A percentile compares a stretch with the other conserved stretches of the same genome.
Evolutionary conservation across 2,797 vertebrate species (phyloP).

Genomic region (Micropoecilia bifurca): DNA sequence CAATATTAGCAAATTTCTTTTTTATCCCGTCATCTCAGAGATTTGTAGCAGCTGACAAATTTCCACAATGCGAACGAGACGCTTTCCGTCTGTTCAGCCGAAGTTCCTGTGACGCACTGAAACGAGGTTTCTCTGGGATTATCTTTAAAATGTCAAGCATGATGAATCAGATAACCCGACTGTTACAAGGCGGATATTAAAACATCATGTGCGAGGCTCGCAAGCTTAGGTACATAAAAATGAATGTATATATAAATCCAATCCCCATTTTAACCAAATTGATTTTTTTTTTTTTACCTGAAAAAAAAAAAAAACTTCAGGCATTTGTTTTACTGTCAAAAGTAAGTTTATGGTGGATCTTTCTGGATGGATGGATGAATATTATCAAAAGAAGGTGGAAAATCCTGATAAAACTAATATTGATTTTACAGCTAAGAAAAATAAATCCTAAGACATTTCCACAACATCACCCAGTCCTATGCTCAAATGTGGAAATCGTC

Average conservation of each 20-base stretch:
- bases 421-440: too few relatives aligned
- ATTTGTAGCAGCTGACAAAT: slow-evolving; percentile 22
- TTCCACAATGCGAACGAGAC: slow-evolving; percentile 17
- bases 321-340: background rate
- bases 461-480: too few relatives aligned
- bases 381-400: background rate
- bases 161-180: slow-evolving; percentile 38
- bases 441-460: too few relatives aligned
- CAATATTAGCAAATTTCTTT: slow-evolving; percentile 10
- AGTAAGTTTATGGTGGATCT: background rate
- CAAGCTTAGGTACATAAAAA: background rate
- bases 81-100: slow-evolving; percentile 19
- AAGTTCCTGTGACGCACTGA: slow-evolving; percentile 28
- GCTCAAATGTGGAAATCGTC: too few relatives aligned
- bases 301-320: background rate
- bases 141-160: slow-evolving; percentile 50
- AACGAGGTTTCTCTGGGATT: slow-evolving; percentile 49
- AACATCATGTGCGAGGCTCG: slow-evolving; percentile 1
- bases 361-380: background rate
- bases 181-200: slow-evolving; percentile 27
- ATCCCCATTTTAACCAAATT: background rate
- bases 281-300: background rate
- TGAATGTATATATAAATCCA: background rate
- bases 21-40: slow-evolving; percentile 29
- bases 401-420: too few relatives aligned